Evolutionary conservation across 1,140 invertebrate species (phyloP).

Genomic region (Ceratina australensis): DNA sequence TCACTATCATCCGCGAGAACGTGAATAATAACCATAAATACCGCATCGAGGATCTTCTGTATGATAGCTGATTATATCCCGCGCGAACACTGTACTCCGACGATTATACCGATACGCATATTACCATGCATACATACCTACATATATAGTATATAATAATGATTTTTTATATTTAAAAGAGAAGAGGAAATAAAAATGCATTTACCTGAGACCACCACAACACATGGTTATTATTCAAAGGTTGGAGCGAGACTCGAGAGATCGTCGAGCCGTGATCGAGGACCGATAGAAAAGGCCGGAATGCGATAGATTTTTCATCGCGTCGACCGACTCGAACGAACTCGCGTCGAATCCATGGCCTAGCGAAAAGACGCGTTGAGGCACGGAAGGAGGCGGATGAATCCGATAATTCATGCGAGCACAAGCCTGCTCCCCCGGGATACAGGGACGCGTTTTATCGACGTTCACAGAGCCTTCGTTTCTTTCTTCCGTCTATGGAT

Average conservation of each 20-base stretch:
- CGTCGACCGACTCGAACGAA: no score
- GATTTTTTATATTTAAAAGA: conserved; percentile 43
- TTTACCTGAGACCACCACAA: conserved; percentile 35
- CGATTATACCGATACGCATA: conserved; percentile 14
- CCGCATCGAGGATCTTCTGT: conserved; percentile 13
- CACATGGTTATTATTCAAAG: conserved; percentile 39
- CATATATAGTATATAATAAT: conserved; percentile 1
- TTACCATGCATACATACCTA: background rate
- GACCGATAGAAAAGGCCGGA: background rate
- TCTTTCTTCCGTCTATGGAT: background rate
- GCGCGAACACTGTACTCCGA: conserved; percentile 35
- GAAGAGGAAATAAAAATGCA: conserved; percentile 46
- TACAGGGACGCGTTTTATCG: background rate
- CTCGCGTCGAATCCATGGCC: no score
- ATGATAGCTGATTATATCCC: conserved; percentile 6
- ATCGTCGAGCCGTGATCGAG: background rate
- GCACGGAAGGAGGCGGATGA: no score
- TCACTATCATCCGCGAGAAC: conserved; percentile 16
- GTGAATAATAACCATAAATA: conserved; percentile 46
- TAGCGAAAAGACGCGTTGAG: background rate
- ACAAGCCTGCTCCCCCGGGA: background rate
- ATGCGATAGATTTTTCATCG: no score
- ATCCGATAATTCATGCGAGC: background rate
- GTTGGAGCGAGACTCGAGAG: background rate
- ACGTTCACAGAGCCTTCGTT: no score